These are phyloP conservation scores for Prionace glauca DNA, from an alignment of 2,797 vertebrate genomes.

Conservation along the genomic window DNA sequence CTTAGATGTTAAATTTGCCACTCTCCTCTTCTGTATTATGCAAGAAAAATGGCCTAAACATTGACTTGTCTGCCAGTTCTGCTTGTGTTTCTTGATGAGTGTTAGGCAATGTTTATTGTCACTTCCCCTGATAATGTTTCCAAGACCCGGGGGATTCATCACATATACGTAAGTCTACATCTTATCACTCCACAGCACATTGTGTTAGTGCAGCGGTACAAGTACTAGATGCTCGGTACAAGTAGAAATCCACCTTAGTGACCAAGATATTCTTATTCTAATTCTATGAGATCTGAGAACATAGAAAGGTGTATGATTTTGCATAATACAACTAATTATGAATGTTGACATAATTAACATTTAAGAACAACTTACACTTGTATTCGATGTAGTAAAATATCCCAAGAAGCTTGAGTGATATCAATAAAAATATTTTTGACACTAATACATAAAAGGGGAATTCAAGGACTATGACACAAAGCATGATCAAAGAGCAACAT, in stretches of 20 bases:
- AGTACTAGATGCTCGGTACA: neutral
- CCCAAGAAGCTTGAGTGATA: too few species aligned
- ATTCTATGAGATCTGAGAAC: neutral
- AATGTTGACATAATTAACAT: neutral
- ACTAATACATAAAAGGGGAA: too few species aligned
- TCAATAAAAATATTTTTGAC: too few species aligned
- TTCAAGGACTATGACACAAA: too few species aligned
- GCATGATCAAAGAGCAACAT: too few species aligned
- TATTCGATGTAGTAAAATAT: too few species aligned
- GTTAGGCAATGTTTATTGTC: neutral
- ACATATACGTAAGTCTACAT: neutral
- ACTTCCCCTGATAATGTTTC: neutral
- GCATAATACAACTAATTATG: neutral
- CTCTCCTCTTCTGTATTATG: neutral
- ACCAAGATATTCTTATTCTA: neutral
- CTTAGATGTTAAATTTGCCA: neutral
- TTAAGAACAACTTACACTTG: neutral
- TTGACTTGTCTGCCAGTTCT: neutral
- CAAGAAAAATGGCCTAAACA: neutral
- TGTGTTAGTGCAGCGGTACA: neutral
- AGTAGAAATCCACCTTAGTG: neutral
- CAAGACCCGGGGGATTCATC: neutral
- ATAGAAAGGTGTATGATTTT: neutral
- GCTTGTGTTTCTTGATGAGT: neutral
- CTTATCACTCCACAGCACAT: neutral